phyloP scores from a whole-genome alignment of 2,113 vertebrate species.

The Pedionomus torquatus region DNA sequence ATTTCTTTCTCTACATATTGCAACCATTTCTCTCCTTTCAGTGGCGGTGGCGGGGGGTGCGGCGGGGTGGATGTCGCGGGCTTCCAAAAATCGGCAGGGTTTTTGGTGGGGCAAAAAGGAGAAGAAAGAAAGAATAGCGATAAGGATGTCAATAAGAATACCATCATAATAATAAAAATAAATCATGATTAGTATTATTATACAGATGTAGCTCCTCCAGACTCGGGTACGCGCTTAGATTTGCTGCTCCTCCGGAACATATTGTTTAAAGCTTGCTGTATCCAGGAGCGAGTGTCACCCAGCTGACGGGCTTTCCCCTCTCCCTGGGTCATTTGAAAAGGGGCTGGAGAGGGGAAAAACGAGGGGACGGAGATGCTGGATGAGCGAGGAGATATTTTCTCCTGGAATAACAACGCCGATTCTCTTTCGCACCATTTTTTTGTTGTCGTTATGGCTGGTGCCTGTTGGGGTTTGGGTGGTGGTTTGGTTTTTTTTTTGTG shows the following conservation, averaged over 20 bases:
- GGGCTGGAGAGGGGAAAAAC: background rate
- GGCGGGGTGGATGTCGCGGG: background rate
- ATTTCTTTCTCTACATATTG: background rate
- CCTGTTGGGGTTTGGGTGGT: background rate
- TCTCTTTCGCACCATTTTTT: background rate
- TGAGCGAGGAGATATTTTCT: background rate
- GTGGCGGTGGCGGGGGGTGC: background rate
- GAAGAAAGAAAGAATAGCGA: fast-evolving
- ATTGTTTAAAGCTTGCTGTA: background rate
- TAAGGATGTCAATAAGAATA: no score
- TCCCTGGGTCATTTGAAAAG: background rate
- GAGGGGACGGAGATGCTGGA: background rate
- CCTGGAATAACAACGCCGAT: background rate
- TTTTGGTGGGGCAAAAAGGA: background rate
- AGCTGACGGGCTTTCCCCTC: slow-evolving; percentile 17
- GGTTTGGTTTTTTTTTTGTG: background rate
- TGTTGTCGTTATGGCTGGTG: background rate
- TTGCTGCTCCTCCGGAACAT: slow-evolving; percentile 20
- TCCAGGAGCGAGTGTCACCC: slow-evolving; percentile 49
- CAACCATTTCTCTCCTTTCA: background rate
- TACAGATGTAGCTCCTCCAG: background rate
- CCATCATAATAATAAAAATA: no score
- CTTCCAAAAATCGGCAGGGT: background rate
- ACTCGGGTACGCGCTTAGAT: background rate
- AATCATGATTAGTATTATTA: background rate